A percentile compares a stretch with the other conserved stretches of the same genome.
Evolutionary conservation across 1,140 invertebrate genomes (phyloP).

Genomic region (Papilio polyxenes): DNA sequence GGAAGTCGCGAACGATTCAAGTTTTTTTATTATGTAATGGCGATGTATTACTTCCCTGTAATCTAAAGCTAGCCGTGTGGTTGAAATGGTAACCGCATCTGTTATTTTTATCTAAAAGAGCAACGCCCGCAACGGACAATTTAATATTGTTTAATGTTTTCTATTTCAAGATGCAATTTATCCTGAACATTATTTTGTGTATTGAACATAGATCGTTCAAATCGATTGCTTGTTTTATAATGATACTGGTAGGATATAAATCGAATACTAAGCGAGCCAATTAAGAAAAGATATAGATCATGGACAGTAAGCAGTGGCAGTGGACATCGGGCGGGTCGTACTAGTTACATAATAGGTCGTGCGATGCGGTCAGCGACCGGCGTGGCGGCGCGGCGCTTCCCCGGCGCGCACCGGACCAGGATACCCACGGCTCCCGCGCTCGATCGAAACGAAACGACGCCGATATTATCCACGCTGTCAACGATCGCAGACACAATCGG

Average conservation of each 20-base stretch:
- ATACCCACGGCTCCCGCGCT: slow-evolving; percentile 53
- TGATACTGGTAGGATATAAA: slow-evolving; percentile 14
- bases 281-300: slow-evolving; percentile 7
- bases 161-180: slow-evolving; percentile 30
- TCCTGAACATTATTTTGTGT: background rate
- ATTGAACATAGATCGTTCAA: background rate
- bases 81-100: slow-evolving; percentile 52
- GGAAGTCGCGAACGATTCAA: slow-evolving; percentile 28
- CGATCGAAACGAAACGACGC: slow-evolving; percentile 51
- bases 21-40: slow-evolving; percentile 43
- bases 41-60: slow-evolving; percentile 59
- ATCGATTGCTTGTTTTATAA: background rate
- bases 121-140: slow-evolving; percentile 14
- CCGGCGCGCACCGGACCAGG: slow-evolving; percentile 44
- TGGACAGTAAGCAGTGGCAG: slow-evolving; percentile 8
- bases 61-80: slow-evolving; percentile 52
- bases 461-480: slow-evolving; percentile 63
- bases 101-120: slow-evolving; percentile 50
- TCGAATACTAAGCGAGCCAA: slow-evolving; percentile 16
- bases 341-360: slow-evolving; percentile 57
- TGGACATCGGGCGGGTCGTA: slow-evolving; percentile 29
- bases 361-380: slow-evolving; percentile 59
- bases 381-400: slow-evolving; percentile 5
- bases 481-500: slow-evolving; percentile 48
- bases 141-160: slow-evolving; percentile 33